phyloP scores from a whole-genome alignment of 2,113 vertebrate species.

The Psilopsiagon aymara region DNA sequence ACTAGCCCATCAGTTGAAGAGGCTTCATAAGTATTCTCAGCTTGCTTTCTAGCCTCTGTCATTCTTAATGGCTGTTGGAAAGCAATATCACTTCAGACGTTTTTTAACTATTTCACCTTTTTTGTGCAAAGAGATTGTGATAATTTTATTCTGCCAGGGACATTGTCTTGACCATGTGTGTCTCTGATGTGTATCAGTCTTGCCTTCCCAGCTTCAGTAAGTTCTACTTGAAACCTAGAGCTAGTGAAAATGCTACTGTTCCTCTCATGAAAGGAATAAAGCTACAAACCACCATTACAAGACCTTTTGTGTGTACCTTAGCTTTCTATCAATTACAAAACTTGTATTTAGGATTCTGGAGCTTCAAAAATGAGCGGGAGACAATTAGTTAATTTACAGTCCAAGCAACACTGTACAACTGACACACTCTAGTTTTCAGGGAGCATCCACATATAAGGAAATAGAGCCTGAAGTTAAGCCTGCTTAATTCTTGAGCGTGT shows the following conservation, averaged over 20 bases:
- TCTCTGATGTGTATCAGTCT: background rate
- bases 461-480: background rate
- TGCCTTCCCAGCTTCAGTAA: background rate
- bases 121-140: background rate
- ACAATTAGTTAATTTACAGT: background rate
- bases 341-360: background rate
- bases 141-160: background rate
- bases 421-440: background rate
- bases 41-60: background rate
- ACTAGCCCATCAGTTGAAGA: background rate
- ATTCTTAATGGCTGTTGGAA: background rate
- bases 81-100: accelerated
- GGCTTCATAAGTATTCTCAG: background rate
- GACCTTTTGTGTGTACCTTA: background rate
- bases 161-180: background rate
- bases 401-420: background rate
- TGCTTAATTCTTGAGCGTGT: background rate
- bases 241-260: background rate
- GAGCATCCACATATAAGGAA: background rate
- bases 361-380: background rate
- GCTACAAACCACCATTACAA: background rate
- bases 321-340: background rate
- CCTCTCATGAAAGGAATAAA: background rate
- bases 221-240: background rate
- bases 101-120: background rate